Evolutionary conservation across 2,113 vertebrate species (phyloP), one percentile per base, ranked within the genome.

Genomic region (Bufo bufo): DNA sequence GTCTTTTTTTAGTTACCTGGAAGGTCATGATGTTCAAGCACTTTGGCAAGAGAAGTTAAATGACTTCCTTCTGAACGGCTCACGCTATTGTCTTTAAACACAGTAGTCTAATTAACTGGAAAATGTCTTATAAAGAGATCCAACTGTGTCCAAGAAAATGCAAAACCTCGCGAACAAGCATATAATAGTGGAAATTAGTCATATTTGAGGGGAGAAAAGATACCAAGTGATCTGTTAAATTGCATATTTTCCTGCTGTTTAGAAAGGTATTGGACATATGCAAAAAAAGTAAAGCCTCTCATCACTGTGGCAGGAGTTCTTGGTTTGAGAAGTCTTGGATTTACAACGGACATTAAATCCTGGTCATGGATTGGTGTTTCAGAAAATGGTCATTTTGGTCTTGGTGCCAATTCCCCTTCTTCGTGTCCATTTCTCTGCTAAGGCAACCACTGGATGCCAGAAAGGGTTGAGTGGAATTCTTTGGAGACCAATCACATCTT

Each of bases 21-120:
- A 82, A 87, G 82, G 54, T 63, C 23, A 82, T 63, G 80, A 14
- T 50, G 74, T 82, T 72, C 17, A 82, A 74, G 56, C 43, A 74
- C 52, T 81, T 61, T 82, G 78, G 69, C 78, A 74, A 75, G 66
- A 87, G 65, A 72, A 49, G 54, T 69, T 63, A 75, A 71, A 87
- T 87, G 20, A 86, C 63, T 82, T 81, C 86, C 82, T 72, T 86
- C 20, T 69, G 52, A 56, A 61, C n/a, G 10, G 52, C 43, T 87
- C 86, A 61, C 43, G 33, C 47, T 63, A 69, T 78, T 86, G 85
- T 86, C 85, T 86, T 86, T 86, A 69, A 80, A 80, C 85, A 86
- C 79, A 82, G 85, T 69, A 58, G 78, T 87, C 79, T 87, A 82
- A 87, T 82, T 87, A 87, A 87, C 86, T 82, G 79, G 79, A 87